Evolutionary conservation across 1,140 invertebrate species (phyloP).

Genomic region (Microplitis mediator): DNA sequence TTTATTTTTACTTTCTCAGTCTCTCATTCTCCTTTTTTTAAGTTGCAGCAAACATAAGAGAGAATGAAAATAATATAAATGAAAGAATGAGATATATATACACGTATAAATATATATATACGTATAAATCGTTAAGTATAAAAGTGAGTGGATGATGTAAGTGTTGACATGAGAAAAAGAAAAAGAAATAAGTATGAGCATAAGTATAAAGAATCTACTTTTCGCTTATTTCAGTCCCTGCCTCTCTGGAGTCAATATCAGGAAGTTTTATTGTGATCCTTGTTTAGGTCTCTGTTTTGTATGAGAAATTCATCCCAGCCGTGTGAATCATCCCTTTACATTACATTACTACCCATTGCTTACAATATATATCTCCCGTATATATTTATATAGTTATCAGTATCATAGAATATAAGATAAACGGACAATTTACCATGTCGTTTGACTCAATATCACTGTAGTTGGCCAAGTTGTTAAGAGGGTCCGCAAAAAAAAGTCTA

Average conservation of each 20-base stretch:
- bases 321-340: constrained; percentile 20
- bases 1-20: no score
- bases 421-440: constrained; percentile 15
- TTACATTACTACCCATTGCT: no score
- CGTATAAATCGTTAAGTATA: not conserved
- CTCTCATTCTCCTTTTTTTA: no score
- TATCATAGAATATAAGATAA: constrained; percentile 12
- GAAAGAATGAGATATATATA: no score
- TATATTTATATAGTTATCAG: no score
- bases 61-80: no score
- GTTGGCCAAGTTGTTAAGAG: not conserved
- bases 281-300: not conserved
- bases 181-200: not conserved
- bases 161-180: constrained; percentile 13
- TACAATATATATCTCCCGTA: no score
- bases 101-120: not conserved
- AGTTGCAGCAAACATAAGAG: no score
- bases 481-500: not conserved
- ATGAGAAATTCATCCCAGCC: constrained; percentile 3
- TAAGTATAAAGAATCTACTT: no score
- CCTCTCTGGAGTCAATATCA: constrained; percentile 17
- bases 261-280: constrained; percentile 19
- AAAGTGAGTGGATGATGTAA: not conserved
- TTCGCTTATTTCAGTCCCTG: no score
- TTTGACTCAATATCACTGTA: constrained; percentile 7